These are phyloP conservation scores for Streptopelia turtur DNA, from an alignment of 2,797 vertebrate species.

Conservation along the genomic window DNA sequence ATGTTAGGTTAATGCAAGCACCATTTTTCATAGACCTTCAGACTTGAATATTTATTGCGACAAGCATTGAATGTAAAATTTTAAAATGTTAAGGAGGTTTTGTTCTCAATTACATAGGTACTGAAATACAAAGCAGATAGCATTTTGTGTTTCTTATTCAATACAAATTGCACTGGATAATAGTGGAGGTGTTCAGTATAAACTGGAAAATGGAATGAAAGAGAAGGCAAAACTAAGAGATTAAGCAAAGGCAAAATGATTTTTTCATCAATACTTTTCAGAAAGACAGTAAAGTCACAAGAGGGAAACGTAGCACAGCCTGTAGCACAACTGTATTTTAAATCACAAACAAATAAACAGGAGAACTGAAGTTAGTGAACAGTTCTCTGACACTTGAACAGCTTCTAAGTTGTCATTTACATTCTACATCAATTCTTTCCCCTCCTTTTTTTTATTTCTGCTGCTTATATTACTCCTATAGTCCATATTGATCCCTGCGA, in stretches of 20 bases:
- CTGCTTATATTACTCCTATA: background rate
- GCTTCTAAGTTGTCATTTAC: background rate
- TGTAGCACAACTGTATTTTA: background rate
- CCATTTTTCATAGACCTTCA: background rate
- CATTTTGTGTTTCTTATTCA: background rate
- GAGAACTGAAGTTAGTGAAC: background rate
- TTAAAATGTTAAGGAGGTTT: background rate
- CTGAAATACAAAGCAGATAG: background rate
- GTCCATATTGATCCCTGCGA: background rate
- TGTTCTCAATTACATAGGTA: background rate
- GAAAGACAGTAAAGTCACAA: background rate
- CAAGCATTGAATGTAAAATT: background rate
- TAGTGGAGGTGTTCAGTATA: background rate
- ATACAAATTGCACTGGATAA: background rate
- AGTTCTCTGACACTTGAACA: background rate
- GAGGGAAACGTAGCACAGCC: background rate
- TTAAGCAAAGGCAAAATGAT: background rate
- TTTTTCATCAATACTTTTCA: background rate
- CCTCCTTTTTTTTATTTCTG: background rate
- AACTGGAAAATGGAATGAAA: background rate
- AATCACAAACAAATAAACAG: background rate
- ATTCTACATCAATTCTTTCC: background rate
- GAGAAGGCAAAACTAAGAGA: background rate
- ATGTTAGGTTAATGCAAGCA: background rate
- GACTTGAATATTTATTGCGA: background rate